Percentiles rank a stretch among this genome's conserved stretches.
phyloP scores from a whole-genome alignment of 1,140 invertebrate genomes.

The Temnothorax longispinosus region DNA sequence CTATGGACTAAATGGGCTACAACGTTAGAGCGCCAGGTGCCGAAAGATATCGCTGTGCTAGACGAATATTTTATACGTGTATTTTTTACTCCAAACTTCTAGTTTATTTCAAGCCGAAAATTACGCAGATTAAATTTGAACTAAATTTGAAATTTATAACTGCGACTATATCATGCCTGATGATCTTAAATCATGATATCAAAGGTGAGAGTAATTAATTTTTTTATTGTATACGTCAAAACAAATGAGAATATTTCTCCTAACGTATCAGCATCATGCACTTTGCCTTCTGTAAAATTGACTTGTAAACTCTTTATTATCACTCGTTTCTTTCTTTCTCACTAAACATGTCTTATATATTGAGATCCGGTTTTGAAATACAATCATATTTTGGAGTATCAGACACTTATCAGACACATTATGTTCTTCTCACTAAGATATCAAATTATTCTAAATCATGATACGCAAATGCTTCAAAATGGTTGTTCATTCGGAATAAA shows the following conservation, averaged over 20 bases:
- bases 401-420: not conserved
- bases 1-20: conserved; percentile 32
- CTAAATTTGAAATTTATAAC: not conserved
- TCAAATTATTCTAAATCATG: not conserved
- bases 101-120: not conserved
- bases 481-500: not conserved
- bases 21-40: not conserved
- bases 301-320: not conserved
- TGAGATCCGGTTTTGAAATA: not conserved
- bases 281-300: not conserved
- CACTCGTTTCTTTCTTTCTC: not conserved
- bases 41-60: not conserved
- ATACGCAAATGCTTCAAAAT: not conserved
- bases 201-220: not conserved
- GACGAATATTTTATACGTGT: not conserved
- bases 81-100: not conserved
- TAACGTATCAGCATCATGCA: not conserved
- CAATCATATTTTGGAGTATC: not conserved
- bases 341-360: not conserved
- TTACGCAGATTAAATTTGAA: not conserved
- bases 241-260: not conserved
- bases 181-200: not conserved
- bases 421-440: not conserved
- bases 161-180: not conserved
- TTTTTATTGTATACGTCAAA: not conserved